Percentiles rank a stretch among this genome's conserved stretches.
Evolutionary conservation across 2,113 vertebrate genomes (phyloP).

Genomic region (Accipiter cooperii): DNA sequence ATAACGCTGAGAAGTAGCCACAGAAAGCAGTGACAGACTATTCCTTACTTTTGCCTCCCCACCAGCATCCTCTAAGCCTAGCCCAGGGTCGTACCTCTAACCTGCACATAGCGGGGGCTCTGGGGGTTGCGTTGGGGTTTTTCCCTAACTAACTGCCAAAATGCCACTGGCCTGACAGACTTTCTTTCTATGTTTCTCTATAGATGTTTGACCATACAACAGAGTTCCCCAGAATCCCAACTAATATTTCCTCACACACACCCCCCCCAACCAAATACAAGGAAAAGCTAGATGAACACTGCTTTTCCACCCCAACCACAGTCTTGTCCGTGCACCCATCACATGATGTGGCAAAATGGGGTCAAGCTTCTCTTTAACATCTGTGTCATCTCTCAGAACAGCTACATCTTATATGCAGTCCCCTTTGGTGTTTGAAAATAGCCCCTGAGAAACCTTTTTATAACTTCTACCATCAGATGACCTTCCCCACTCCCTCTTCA

Average conservation of each 20-base stretch:
- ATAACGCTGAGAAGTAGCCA: neutral
- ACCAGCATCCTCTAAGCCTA: neutral
- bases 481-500: neutral
- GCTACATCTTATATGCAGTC: neutral
- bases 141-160: neutral
- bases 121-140: neutral
- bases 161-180: neutral
- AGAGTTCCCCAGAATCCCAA: neutral
- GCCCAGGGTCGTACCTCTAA: neutral
- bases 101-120: neutral
- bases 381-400: neutral
- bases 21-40: neutral
- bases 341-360: neutral
- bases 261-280: neutral
- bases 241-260: neutral
- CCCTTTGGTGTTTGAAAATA: neutral
- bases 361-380: neutral
- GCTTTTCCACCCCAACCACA: neutral
- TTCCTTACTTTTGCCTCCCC: neutral
- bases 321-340: neutral
- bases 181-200: neutral
- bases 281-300: neutral
- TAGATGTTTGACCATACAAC: neutral
- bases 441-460: neutral
- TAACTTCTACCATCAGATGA: neutral